Base-by-base conservation (phyloP, 2,888 invertebrate species). In the Conchocele bisecta region DNA sequence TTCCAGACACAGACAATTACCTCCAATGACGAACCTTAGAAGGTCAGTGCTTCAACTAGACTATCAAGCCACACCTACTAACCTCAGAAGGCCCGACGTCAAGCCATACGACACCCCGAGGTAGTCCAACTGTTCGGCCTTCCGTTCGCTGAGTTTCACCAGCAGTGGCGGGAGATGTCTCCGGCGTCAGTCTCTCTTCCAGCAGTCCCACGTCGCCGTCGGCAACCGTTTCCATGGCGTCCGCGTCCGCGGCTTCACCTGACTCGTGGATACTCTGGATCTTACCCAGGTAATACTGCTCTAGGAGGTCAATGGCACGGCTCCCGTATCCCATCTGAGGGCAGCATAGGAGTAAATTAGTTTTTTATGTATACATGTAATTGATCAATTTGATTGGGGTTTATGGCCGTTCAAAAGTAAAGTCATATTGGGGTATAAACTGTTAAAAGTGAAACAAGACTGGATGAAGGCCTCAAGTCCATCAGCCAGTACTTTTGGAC, bases 291-390 rank as follows among this genome's bases (percentile, higher is more conserved):
- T 97, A 99, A 91, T 99, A 99, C 60, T 96, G 94, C 65, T 95
- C 94, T 7, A 99, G 91, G 39, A 98, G 92, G 69, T 94, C 93
- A 5, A 99, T 89, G 0, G 99, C 98, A 63, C 96, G 93, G 69
- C 94, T 94, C 4, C 99, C 99, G 91, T 99, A 99, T 0, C 99
- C 99, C 98, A 98, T 98, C 95, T 97, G 86, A 22, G 66, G 65
- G 11, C n/a, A n/a, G n/a, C n/a, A n/a, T n/a, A n/a, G n/a, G n/a
- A n/a, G n/a, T n/a, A n/a, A n/a, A n/a, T n/a, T n/a, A n/a, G n/a
- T n/a, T n/a, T n/a, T n/a, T n/a, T n/a, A n/a, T n/a, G n/a, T n/a
- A n/a, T n/a, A n/a, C n/a, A n/a, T n/a, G n/a, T n/a, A n/a, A n/a
- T n/a, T n/a, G n/a, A n/a, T n/a, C n/a, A n/a, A n/a, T n/a, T n/a